Evolutionary conservation across 1,140 invertebrate genomes (phyloP), one percentile per base, ranked within the genome.

Genomic region (Drosophila bocqueti): DNA sequence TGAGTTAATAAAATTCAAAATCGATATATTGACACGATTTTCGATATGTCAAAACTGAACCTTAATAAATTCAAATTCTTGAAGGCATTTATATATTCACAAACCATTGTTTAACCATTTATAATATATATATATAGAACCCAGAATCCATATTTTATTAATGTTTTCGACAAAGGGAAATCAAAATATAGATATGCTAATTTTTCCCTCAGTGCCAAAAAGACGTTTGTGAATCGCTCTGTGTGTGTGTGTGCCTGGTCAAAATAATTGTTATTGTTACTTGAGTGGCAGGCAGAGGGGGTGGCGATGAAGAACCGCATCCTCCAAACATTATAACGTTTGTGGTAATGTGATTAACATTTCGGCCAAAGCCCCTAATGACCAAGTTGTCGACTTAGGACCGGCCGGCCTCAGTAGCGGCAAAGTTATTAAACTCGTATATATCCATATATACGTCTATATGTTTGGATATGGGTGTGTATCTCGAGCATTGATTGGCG

Each of bases 291-390:
- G 64, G 58, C 64, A 21, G 40, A 45, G 7, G 29, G 49, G 7
- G n/a, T 0, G 64, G 64, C 50, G 24, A 31, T 54, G 52, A 49
- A 65, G 66, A 52, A 64, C 65, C 77, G 68, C 73, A 80, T 72
- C 61, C 81, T 68, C 64, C 61, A 76, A 89, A 72, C 85, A 82
- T 90, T 90, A 90, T 90, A 90, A 82, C 79, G 82, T 91, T 90
- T 90, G 79, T 80, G 85, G 82, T 85, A 90, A 90, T 90, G 86
- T 85, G 85, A 91, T 90, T 90, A 90, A 90, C 85, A 90, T 91
- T 76, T 80, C 47, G 71, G 54, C 76, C 72, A 84, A 75, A 82
- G 63, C 82, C 76, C 85, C 79, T 90, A 89, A 90, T 90, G 85
- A 85, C 81, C 84, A 79, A 57, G 65, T 76, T 69, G 81, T 75